Conservation (phyloP, 1,140 invertebrate species). For the Coelopa frigida region DNA sequence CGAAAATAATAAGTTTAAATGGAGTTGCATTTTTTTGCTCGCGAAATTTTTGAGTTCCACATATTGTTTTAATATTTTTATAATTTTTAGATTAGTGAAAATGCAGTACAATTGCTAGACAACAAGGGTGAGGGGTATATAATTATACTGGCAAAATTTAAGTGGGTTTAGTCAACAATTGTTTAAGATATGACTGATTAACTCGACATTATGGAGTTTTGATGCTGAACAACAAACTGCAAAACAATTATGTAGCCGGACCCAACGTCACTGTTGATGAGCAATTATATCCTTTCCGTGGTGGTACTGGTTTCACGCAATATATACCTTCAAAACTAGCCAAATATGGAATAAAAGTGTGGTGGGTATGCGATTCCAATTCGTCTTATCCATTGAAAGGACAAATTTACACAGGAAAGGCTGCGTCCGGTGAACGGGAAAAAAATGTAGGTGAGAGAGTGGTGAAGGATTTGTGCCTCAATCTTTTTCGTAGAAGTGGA, state of each 20-base stretch:
- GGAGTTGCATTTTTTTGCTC: too few species aligned
- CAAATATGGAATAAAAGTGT: slow-evolving; percentile 16
- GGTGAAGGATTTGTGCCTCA: slow-evolving; percentile 6
- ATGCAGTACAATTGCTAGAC: too few species aligned
- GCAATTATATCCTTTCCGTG: slow-evolving; percentile 42
- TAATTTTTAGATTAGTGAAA: too few species aligned
- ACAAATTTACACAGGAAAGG: slow-evolving; percentile 3
- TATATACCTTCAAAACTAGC: slow-evolving; percentile 37
- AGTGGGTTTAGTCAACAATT: too few species aligned
- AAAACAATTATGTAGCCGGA: slow-evolving; percentile 27
- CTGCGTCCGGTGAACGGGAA: slow-evolving; percentile 3
- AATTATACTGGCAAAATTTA: too few species aligned
- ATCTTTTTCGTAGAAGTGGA: slow-evolving; percentile 17
- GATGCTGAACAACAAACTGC: slow-evolving; percentile 10
- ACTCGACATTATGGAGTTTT: too few species aligned
- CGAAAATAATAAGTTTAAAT: too few species aligned
- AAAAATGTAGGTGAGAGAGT: slow-evolving; percentile 6
- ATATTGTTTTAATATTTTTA: too few species aligned
- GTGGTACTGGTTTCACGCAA: slow-evolving; percentile 37
- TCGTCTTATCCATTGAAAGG: slow-evolving; percentile 14
- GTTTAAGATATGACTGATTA: too few species aligned
- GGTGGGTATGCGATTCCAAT: slow-evolving; percentile 8
- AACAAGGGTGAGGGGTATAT: too few species aligned
- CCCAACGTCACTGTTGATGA: slow-evolving; percentile 39
- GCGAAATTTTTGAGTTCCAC: too few species aligned